These are phyloP conservation scores for Parascotia fuliginaria DNA, from an alignment of 2,888 invertebrate genomes.

Conservation along the genomic window DNA sequence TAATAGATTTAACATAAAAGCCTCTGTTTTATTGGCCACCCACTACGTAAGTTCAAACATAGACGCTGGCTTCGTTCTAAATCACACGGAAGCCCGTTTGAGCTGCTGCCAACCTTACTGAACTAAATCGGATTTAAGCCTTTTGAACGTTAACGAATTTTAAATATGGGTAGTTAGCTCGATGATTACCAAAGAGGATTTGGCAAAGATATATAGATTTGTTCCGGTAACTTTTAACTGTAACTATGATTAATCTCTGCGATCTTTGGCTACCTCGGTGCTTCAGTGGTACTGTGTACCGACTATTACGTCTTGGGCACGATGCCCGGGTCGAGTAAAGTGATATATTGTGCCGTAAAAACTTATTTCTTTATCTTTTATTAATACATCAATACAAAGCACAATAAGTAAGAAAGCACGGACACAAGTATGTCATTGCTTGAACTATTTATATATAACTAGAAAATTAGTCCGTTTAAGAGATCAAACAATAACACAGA, in stretches of 20 bases:
- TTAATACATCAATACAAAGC: no score
- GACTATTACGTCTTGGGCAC: no score
- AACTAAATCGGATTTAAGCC: constrained; percentile 64
- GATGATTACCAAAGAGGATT: constrained; percentile 49
- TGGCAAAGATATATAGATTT: constrained; percentile 38
- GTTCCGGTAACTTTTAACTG: constrained; percentile 4
- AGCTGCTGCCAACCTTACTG: constrained; percentile 57
- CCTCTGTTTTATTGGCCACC: constrained; percentile 12
- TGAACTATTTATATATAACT: no score
- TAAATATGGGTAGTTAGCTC: constrained; percentile 65
- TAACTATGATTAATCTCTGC: not conserved
- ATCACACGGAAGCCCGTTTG: constrained; percentile 58
- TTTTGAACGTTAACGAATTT: constrained; percentile 64
- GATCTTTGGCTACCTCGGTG: constrained; percentile 4
- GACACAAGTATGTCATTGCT: no score
- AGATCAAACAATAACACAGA: no score
- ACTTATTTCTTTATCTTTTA: no score
- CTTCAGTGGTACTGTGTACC: no score
- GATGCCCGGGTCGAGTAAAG: no score
- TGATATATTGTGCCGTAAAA: no score
- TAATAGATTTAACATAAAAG: no score
- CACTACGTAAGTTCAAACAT: constrained; percentile 33
- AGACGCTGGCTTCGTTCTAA: constrained; percentile 44
- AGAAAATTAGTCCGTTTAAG: no score
- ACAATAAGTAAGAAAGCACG: no score